Conservation (phyloP, 2,888 invertebrate species). For the Heteropelma amictum region DNA sequence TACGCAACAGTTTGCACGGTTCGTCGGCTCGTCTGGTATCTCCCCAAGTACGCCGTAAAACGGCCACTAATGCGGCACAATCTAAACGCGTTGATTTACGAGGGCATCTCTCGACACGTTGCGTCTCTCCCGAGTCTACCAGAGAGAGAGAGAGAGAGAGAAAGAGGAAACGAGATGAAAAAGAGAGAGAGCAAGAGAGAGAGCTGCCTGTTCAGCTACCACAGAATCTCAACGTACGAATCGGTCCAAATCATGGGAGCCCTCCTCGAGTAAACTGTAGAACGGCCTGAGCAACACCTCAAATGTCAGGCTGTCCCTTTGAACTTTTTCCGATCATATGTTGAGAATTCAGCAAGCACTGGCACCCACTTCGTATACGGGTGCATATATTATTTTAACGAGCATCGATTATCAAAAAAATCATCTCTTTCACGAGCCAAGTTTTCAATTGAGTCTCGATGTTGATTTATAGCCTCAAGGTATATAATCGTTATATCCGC, state of each 20-base stretch:
- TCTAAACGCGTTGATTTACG: conserved; percentile 75
- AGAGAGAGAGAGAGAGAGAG: background rate
- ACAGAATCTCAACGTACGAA: conserved; percentile 34
- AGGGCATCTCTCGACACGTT: conserved; percentile 65
- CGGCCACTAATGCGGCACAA: conserved; percentile 73
- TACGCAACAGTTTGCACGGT: conserved; percentile 36
- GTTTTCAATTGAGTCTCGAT: conserved; percentile 9
- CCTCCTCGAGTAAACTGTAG: conserved; percentile 29
- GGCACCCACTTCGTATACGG: background rate
- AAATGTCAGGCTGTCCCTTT: conserved; percentile 14
- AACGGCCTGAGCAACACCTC: conserved; percentile 4
- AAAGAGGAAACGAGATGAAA: background rate
- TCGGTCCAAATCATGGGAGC: conserved; percentile 38
- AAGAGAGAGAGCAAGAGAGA: conserved; percentile 3
- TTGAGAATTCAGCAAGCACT: background rate
- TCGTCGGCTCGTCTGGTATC: conserved; percentile 60
- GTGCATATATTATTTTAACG: background rate
- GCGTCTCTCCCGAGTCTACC: conserved; percentile 14
- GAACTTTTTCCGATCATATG: conserved; percentile 16
- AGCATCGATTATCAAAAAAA: background rate
- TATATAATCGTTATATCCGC: background rate
- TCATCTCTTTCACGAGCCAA: background rate
- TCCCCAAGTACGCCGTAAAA: conserved; percentile 72
- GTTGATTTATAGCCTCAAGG: conserved; percentile 17
- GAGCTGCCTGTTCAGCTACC: conserved; percentile 15